Conservation (phyloP, 64 coral and sea anemone genomes). For the Hydrozoanthus tunicans region DNA sequence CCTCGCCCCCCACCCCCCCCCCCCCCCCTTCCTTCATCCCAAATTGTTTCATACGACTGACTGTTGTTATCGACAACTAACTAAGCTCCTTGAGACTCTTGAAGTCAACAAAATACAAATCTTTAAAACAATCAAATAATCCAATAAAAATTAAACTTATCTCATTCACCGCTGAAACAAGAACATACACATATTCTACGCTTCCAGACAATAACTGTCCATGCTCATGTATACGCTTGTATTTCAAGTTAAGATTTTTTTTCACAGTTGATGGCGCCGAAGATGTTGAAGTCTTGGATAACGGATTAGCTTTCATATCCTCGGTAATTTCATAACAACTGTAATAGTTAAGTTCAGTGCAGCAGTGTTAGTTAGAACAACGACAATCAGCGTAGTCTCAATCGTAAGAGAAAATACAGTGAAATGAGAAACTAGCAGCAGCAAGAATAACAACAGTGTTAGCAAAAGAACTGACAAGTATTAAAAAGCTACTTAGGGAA, state of each 20-base stretch:
- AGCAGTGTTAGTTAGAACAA: neutral
- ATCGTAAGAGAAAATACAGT: neutral
- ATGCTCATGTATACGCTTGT: neutral
- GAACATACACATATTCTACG: neutral
- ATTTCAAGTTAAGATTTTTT: neutral
- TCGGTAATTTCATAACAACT: neutral
- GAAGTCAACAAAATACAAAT: too few relatives aligned
- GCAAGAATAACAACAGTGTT: neutral
- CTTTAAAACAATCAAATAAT: too few relatives aligned
- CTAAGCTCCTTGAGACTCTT: too few relatives aligned
- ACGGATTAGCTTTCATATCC: constrained; percentile 23
- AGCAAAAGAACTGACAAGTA: neutral
- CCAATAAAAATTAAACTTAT: too few relatives aligned
- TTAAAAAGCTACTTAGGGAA: too few relatives aligned
- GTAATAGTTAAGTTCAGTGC: neutral
- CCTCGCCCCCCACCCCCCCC: too few relatives aligned
- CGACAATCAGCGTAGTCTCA: neutral
- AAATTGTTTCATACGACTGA: too few relatives aligned
- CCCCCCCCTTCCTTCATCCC: too few relatives aligned
- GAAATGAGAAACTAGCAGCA: neutral
- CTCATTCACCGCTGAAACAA: neutral
- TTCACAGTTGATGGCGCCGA: constrained; percentile 30
- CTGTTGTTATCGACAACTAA: too few relatives aligned
- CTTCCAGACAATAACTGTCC: too few relatives aligned
- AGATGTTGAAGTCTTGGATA: constrained; percentile 5